phyloP scores from a whole-genome alignment of 2,113 vertebrate genomes.

The Talpa occidentalis region DNA sequence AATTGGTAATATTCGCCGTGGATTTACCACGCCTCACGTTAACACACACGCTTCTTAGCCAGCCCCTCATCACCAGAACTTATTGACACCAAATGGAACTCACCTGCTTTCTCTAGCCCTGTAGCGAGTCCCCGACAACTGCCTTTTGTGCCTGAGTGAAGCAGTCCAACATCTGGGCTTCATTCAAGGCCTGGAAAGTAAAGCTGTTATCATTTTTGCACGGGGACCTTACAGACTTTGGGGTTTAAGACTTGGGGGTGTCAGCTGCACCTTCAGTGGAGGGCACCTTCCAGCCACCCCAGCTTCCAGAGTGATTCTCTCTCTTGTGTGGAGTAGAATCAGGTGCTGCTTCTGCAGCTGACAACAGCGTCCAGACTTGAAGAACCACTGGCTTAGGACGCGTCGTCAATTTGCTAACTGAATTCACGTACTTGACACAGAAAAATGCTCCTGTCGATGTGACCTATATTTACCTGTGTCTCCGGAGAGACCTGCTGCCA shows the following conservation, averaged over 20 bases:
- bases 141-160: background rate
- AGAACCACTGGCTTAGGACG: background rate
- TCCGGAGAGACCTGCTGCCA: slow-evolving; percentile 57
- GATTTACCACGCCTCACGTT: no score
- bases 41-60: no score
- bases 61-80: no score
- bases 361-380: background rate
- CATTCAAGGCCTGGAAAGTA: background rate
- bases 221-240: background rate
- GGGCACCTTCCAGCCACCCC: no score
- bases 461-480: slow-evolving; percentile 50
- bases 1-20: no score
- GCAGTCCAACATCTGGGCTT: background rate
- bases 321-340: background rate
- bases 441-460: background rate
- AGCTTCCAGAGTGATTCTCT: no score
- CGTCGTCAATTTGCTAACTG: no score
- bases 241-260: background rate
- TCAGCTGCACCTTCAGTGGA: background rate
- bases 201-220: background rate
- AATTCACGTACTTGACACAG: no score
- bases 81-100: no score
- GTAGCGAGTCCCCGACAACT: background rate
- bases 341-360: no score
- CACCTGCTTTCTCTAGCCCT: no score